These are phyloP conservation scores for Danio rerio DNA, from an alignment of 2,113 vertebrate species.

Conservation along the genomic window DNA sequence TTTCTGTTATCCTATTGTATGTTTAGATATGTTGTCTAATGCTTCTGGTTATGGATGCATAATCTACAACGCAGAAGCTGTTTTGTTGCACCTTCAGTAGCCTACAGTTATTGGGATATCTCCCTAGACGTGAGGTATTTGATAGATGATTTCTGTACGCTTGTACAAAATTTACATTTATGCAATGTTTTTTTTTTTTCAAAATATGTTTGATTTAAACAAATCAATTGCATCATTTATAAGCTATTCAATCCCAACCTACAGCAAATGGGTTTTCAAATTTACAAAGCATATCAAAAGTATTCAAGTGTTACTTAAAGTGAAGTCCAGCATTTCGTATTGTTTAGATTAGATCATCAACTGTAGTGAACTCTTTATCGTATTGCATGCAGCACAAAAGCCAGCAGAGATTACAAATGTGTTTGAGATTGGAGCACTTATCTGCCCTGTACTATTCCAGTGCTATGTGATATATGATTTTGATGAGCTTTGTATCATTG, in stretches of 20 bases:
- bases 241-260: background rate
- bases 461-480: constrained; percentile 3
- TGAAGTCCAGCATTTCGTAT: constrained; percentile 26
- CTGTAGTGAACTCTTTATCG: background rate
- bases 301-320: constrained; percentile 32
- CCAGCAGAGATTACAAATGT: constrained; percentile 28
- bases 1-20: background rate
- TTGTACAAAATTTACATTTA: constrained; percentile 69
- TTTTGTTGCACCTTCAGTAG: constrained; percentile 5
- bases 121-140: constrained; percentile 45
- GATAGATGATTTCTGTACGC: constrained; percentile 54
- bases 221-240: too few species aligned
- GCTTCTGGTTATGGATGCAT: background rate
- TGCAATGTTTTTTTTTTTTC: constrained; percentile 45
- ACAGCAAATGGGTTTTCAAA: background rate
- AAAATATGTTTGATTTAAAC: background rate
- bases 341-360: background rate
- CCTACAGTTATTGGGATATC: background rate
- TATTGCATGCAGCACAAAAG: constrained; percentile 28
- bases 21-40: background rate
- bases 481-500: background rate
- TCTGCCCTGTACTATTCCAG: constrained; percentile 1
- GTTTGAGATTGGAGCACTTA: background rate
- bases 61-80: background rate
- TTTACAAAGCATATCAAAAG: constrained; percentile 31